Evolutionary conservation across 2,888 invertebrate genomes (phyloP).

Genomic region (Acanthosepion lycidas): DNA sequence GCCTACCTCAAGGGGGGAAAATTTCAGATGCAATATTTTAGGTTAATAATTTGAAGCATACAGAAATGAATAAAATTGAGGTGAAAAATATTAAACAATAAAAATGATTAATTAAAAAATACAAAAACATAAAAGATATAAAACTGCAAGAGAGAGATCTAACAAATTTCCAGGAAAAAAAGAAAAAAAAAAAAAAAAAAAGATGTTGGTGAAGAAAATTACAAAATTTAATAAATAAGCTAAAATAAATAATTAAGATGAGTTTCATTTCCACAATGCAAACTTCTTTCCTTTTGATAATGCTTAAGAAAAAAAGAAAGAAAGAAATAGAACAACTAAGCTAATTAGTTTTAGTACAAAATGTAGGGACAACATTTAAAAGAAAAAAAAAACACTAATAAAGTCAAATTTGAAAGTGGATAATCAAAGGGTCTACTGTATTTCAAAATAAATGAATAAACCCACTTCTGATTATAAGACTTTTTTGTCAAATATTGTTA

Average conservation of each 20-base stretch:
- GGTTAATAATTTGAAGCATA: constrained; percentile 23
- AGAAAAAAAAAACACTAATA: background rate
- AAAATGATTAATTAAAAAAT: background rate
- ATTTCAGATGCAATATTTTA: constrained; percentile 9
- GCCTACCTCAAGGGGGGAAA: background rate
- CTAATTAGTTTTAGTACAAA: background rate
- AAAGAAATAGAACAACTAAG: background rate
- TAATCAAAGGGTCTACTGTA: background rate
- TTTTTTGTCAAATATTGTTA: background rate
- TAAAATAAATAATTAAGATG: constrained; percentile 23
- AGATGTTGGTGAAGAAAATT: background rate
- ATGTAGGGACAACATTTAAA: background rate
- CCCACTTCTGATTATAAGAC: background rate
- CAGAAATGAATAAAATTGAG: background rate
- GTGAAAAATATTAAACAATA: background rate
- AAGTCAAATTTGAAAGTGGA: too few species aligned
- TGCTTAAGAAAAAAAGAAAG: background rate
- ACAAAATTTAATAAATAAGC: background rate
- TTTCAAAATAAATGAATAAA: background rate
- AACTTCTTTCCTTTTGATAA: background rate
- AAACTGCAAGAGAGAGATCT: background rate
- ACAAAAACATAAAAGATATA: background rate
- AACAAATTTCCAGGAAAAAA: background rate
- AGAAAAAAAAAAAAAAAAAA: background rate
- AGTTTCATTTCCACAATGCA: too few species aligned